Evolutionary conservation across 1,140 invertebrate genomes (phyloP), one percentile per base, ranked within the genome.

Genomic region (Glossosoma conforme): DNA sequence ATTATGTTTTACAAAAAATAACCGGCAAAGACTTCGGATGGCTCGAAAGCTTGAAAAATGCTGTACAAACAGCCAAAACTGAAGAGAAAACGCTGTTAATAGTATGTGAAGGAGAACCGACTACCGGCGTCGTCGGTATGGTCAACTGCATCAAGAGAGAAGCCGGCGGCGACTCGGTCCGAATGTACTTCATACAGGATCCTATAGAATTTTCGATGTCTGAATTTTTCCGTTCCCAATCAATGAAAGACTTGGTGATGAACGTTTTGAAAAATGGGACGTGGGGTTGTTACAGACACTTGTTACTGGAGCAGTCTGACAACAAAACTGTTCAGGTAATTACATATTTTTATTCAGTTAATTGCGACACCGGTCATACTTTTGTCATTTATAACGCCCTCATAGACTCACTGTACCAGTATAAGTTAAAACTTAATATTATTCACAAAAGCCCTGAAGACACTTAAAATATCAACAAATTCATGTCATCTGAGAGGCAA

Each of bases 61-160:
- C 82, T 0, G 53, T 89, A 63, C 79, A 77, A 48, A 75, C 78
- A 44, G 71, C 77, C 0, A 79, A 82, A 54, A 68, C 60, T 40
- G 75, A 77, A 58, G 66, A 67, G 18, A 68, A 78, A 47, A 81
- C 82, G 56, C 73, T 93, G 24, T 81, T 91, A 61, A 65, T 91
- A 4, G 79, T 87, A n/a, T 78, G 77, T 40, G 77, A 85, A 64
- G 77, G 76, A 0, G 81, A 86, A 62, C 77, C 83, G 54, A 52
- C 53, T 25, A 35, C 53, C 65, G 93, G 95, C 44, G 76, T 93
- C 18, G 70, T 96, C 37, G 95, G 95, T 35, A 69, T 98, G 55
- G 83, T 87, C 44, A 94, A 91, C 59, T 98, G 95, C 66, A 72
- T 98, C 30, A 84, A 86, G 59, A 78, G 80, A 58, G 94, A 97